Conservation (phyloP, 2,888 invertebrate species). For the Tinea semifulvella region DNA sequence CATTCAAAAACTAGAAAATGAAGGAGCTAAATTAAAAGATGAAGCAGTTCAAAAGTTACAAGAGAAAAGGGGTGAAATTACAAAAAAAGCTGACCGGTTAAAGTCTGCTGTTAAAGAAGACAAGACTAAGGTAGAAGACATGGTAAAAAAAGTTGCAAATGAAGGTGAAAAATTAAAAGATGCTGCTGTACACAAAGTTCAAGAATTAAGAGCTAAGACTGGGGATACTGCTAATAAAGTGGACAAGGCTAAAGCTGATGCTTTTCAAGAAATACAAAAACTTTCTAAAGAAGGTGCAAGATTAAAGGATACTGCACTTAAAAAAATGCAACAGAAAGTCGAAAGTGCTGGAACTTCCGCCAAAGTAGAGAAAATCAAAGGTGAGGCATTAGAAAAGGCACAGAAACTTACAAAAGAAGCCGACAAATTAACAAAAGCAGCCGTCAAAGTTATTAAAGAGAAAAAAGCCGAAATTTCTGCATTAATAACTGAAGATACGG, state of each 20-base stretch:
- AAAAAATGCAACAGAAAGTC: too few relatives aligned
- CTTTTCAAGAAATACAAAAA: conserved; percentile 15
- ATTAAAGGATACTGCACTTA: background rate
- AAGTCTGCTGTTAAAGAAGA: too few relatives aligned
- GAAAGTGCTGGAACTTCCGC: background rate
- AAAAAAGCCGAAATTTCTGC: background rate
- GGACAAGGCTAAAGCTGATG: conserved; percentile 24
- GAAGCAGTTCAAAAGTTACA: background rate
- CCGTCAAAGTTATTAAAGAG: background rate
- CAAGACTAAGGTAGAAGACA: too few relatives aligned
- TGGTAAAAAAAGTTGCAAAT: conserved; percentile 18
- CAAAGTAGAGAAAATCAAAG: conserved; percentile 17
- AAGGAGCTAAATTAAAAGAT: background rate
- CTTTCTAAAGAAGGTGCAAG: conserved; percentile 15
- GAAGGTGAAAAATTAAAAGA: conserved; percentile 27
- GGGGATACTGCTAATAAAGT: conserved; percentile 16
- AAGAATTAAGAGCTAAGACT: conserved; percentile 24
- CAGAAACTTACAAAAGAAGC: conserved; percentile 18
- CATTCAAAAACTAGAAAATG: too few relatives aligned
- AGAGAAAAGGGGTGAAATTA: too few relatives aligned
- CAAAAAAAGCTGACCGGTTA: too few relatives aligned
- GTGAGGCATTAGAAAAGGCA: too few relatives aligned
- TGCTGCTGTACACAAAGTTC: conserved; percentile 22
- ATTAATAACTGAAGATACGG: too few relatives aligned
- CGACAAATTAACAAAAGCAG: conserved; percentile 5